These are phyloP conservation scores for Genyomyrus donnyi DNA, from an alignment of 2,113 vertebrate species.

Conservation along the genomic window DNA sequence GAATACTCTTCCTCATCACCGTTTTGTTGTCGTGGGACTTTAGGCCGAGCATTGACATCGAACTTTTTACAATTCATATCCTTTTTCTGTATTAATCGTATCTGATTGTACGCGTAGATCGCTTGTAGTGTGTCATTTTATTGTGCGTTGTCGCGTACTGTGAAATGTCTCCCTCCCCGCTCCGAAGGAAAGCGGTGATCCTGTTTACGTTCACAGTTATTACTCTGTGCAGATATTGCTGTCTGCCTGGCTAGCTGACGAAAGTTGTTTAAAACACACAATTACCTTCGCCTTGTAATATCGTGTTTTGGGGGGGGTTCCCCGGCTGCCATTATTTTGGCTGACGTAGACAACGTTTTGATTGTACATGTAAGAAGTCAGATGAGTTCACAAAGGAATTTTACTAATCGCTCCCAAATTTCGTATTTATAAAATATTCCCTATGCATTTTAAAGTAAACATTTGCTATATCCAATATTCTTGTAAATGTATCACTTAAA, in stretches of 20 bases:
- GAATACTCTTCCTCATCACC: background rate
- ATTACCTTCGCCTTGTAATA: background rate
- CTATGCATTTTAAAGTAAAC: background rate
- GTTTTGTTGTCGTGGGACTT: background rate
- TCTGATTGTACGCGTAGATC: background rate
- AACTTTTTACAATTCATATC: background rate
- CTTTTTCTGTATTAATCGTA: background rate
- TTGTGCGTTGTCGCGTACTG: constrained; percentile 1
- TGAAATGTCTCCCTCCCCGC: background rate
- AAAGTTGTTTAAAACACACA: background rate
- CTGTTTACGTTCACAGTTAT: constrained; percentile 1
- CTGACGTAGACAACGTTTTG: background rate
- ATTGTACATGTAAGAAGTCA: background rate
- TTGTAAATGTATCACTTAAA: background rate
- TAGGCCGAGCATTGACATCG: constrained; percentile 26
- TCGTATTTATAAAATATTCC: background rate
- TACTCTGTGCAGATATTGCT: background rate
- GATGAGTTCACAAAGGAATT: background rate
- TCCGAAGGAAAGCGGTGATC: background rate
- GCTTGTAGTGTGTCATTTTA: background rate
- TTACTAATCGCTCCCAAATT: background rate
- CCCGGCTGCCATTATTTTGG: background rate
- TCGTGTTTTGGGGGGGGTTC: background rate
- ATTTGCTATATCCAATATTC: background rate
- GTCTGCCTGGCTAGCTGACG: background rate